Base-by-base conservation (phyloP, 1,140 invertebrate genomes). In the Aphelinus atriplicis region DNA sequence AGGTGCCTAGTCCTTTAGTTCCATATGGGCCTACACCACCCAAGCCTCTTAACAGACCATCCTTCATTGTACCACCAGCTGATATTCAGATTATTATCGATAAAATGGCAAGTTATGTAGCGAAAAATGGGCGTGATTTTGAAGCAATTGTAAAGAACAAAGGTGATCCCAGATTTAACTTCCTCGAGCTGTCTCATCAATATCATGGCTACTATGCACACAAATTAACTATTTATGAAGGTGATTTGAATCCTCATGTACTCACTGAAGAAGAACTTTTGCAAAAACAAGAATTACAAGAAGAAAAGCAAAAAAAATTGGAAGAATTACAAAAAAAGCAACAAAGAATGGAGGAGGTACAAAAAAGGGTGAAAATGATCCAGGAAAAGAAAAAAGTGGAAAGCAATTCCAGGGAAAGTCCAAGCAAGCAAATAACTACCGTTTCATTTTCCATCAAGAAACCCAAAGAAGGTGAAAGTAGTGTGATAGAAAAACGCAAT, bases 101-200 rank as follows among this genome's bases (percentile, higher is more conserved):
- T 84, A 97, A 98, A 88, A 97, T 98, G 92, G 96, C 97, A 1
- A 93, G 93, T 72, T 98, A 98, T 84, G 97, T 98, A 0, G 93
- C 94, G 0, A 97, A 97, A 81, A 98, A 98, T 88, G 97, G 97
- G 0, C 90, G 92, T 63, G 95, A 96, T 79, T 98, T 99, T 86
- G 97, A 98, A 81, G 91, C 92, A 7, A 94, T 96, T 48, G 94
- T 98, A 0, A 93, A 92, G 81, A 92, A 91, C 3, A 97, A 97
- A 87, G 93, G 94, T 10, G 96, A 97, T 85, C 91, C 92, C 0
- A 87, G 96, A 47, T 98, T 97, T 83, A 91, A 91, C 26, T 97
- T 97, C 84, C 84, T 97, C 0, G 90, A 95, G 65, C 86, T 91
- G 0, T 90, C 88, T 0, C 92, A 96, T 83, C 88, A 92, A 61